These are phyloP conservation scores for Psittacara wagleri DNA, from an alignment of 2,113 vertebrate genomes.

Conservation along the genomic window DNA sequence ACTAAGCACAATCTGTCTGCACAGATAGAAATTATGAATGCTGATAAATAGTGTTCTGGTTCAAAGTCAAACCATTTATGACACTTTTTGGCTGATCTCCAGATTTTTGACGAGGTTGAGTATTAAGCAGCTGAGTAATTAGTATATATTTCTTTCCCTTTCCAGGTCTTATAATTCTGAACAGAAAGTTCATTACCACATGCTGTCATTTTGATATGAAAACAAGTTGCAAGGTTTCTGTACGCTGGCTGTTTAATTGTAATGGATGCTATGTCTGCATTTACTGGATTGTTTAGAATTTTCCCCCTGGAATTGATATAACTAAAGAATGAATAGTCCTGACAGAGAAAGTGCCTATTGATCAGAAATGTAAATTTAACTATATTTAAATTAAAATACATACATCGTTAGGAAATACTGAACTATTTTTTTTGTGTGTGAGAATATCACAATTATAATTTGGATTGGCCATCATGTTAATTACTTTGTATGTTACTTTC, in stretches of 20 bases:
- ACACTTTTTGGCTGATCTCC: conserved; percentile 3
- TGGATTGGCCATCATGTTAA: not conserved
- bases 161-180: not conserved
- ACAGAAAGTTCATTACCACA: conserved; percentile 3
- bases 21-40: not conserved
- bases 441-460: not conserved
- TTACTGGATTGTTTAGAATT: not conserved
- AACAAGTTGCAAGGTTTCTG: not conserved
- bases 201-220: conserved; percentile 20
- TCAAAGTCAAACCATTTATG: conserved; percentile 20
- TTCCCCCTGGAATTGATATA: not conserved
- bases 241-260: not conserved
- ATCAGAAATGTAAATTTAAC: not conserved
- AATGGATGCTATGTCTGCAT: not conserved
- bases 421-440: not conserved
- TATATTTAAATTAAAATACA: not conserved
- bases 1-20: not conserved
- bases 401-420: not conserved
- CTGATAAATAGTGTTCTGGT: not conserved
- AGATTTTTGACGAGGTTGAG: conserved; percentile 12
- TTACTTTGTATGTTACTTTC: not conserved
- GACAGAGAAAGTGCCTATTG: not conserved
- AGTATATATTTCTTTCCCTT: conserved; percentile 11
- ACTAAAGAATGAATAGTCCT: not conserved
- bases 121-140: conserved; percentile 20